These are phyloP conservation scores for Labeo calbasu DNA, from an alignment of 2,797 vertebrate species.

Conservation along the genomic window DNA sequence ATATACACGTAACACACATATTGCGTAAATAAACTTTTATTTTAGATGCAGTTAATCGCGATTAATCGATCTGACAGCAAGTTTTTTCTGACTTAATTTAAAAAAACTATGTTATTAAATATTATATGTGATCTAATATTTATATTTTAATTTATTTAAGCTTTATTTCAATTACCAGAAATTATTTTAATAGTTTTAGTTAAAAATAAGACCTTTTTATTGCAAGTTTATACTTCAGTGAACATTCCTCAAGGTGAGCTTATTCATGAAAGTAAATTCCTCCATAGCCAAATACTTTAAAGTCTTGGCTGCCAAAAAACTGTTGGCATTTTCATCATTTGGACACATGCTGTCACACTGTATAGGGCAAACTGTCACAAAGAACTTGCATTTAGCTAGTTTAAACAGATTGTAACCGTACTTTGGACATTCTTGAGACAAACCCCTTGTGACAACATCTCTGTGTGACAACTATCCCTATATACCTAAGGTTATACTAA, in stretches of 20 bases:
- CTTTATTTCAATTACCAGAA: background rate
- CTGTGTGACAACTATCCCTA: background rate
- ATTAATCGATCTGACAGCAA: too few species aligned
- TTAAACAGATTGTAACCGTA: background rate
- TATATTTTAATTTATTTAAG: background rate
- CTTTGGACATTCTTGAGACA: background rate
- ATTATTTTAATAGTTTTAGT: background rate
- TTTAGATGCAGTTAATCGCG: too few species aligned
- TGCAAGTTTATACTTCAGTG: background rate
- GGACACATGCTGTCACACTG: background rate
- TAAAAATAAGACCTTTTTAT: background rate
- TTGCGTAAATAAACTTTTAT: too few species aligned
- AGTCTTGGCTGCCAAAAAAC: background rate
- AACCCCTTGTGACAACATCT: background rate
- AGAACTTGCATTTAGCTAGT: background rate
- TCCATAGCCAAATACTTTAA: background rate
- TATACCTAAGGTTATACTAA: too few species aligned
- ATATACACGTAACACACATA: too few species aligned
- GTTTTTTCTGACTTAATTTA: too few species aligned
- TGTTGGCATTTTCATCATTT: background rate
- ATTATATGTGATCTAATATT: too few species aligned
- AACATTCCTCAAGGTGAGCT: background rate
- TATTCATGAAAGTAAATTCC: background rate
- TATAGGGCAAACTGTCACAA: background rate
- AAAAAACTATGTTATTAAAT: too few species aligned